Base-by-base conservation (phyloP, 2,888 invertebrate species). In the Caenorhabditis afra region DNA sequence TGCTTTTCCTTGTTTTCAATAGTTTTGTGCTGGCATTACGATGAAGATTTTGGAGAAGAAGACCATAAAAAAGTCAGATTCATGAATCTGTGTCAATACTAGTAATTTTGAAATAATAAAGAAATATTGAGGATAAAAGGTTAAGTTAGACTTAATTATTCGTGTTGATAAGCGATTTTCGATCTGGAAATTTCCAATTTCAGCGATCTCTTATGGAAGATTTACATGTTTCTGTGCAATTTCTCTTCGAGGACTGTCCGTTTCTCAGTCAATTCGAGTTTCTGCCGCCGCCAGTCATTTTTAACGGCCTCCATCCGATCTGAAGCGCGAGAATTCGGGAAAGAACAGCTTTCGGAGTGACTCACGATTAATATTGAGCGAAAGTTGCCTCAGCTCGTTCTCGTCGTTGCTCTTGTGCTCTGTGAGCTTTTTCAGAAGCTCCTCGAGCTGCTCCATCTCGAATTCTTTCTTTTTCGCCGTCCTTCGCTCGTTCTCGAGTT, bases 391-490 rank as follows among this genome's bases (percentile, higher is more conserved):
- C 16, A 55, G 3, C 35, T 57, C 66, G 20, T 62, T 29, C 12
- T 62, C 55, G n/a, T 35, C 20, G 8, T 47, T 11, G 14, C 11
- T 8, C 4, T 55, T 16, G 3, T 29, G 23, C 1, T 59, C 59
- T 8, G 8, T 23, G 20, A 71, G 37, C 41, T 23, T 14, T 11
- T 23, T 18, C 39, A 52, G 3, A 39, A 39, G 53, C 22, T 62
- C 65, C 11, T 45, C 22, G 14, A 50, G 49, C 29, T 58, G 50
- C 47, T 74, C 74, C 44, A 23, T 7, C 22, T 65, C 53, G 39
- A 53, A 58, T n/a, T 16, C 50, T 20, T 23, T 22, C 20, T 35
- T 37, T 4, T 23, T 41, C 1, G 23, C 59, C 3, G 1, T 11
- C 3, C n/a, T 18, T 3, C 1, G 18, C 18, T 45, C 18, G 20